phyloP scores from a whole-genome alignment of 2,888 invertebrate species.

The Eilema caniola region DNA sequence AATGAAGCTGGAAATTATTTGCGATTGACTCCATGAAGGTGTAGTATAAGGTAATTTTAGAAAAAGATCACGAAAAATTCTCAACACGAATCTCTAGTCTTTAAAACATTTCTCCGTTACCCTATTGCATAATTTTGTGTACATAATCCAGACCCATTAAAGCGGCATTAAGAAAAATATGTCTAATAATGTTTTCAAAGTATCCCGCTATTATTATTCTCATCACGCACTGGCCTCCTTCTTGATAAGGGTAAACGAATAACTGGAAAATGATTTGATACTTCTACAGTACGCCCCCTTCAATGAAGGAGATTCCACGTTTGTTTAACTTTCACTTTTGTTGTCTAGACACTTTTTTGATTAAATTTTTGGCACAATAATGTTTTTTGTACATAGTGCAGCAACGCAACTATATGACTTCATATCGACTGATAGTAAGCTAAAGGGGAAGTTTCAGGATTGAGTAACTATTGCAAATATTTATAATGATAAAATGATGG shows the following conservation, averaged over 20 bases:
- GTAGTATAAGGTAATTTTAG: background rate
- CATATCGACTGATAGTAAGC: too few species aligned
- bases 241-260: slow-evolving; percentile 67
- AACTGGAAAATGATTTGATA: slow-evolving; percentile 42
- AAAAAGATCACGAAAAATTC: background rate
- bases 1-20: too few species aligned
- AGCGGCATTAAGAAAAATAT: slow-evolving; percentile 12
- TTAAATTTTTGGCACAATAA: background rate
- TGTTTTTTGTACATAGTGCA: background rate
- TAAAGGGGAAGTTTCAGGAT: too few species aligned
- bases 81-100: background rate
- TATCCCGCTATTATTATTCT: slow-evolving; percentile 55
- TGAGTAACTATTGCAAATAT: too few species aligned
- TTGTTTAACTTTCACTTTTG: background rate
- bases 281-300: slow-evolving; percentile 4
- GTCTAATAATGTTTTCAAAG: slow-evolving; percentile 46
- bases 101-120: background rate
- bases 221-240: slow-evolving; percentile 44
- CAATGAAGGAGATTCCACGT: background rate
- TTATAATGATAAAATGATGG: too few species aligned
- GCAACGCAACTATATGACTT: too few species aligned
- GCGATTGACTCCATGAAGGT: too few species aligned
- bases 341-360: background rate
- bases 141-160: slow-evolving; percentile 8
- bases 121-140: background rate